Base-by-base conservation (phyloP, 2,113 vertebrate species). In the Chascanopsetta lugubris region DNA sequence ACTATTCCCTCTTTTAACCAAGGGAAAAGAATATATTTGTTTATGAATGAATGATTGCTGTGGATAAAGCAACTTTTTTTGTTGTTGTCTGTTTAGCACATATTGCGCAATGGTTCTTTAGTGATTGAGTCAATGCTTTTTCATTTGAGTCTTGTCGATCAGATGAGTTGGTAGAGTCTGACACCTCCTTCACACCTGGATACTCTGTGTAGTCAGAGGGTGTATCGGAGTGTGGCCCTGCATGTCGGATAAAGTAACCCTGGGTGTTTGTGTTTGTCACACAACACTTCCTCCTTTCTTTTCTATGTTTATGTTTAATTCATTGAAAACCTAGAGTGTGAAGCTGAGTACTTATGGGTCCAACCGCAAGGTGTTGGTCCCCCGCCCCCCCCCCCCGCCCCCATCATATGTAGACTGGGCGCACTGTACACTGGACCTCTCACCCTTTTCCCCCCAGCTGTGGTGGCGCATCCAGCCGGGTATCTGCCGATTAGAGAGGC, bases 301-400 rank as follows among this genome's bases (percentile, higher is more conserved):
- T 60, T 32, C 64, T 73, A 58, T 27, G 74, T 83, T 81, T 66
- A 74, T 78, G 32, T 84, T 83, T 69, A 63, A 81, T 75, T 79
- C 47, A 75, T 26, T 63, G 25, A 54, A 72, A 78, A 59, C 36
- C 67, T 66, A 54, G 55, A 53, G 60, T 10, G 17, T 72, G 55
- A 67, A 67, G 7, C 24, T 17, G 51, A 36, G n/a, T n/a, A 21
- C 47, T 10, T 13, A 9, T 40, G 24, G 45, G 57, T 53, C 42
- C 21, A 46, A 65, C 38, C 42, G 0, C 49, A 42, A 26, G 5
- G 18, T 8, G 10, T 64, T 15, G n/a, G 60, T 73, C 61, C 20
- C n/a, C n/a, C n/a, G n/a, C n/a, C n/a, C n/a, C n/a, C n/a, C n/a
- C n/a, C n/a, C n/a, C n/a, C n/a, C n/a, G n/a, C n/a, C n/a, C n/a